Base-by-base conservation (phyloP, 2,797 vertebrate species). In the Aulostomus chinensis region DNA sequence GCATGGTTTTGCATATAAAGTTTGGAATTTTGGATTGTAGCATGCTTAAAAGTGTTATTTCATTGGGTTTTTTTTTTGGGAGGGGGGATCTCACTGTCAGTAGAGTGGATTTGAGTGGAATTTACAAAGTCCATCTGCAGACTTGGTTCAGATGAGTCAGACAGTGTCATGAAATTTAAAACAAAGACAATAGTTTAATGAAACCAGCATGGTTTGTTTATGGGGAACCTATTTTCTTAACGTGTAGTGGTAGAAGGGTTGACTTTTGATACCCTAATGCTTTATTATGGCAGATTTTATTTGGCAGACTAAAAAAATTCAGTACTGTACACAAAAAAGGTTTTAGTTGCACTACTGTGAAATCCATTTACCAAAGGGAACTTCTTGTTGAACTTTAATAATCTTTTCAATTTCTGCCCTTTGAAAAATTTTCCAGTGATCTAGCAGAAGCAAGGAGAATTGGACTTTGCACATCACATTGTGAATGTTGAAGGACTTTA, bases 401-500 rank as follows among this genome's bases (percentile, higher is more conserved):
- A 68, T 56, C 1, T 11, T 17, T 57, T 12, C 39, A 17, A 28
- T 16, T 40, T 16, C 20, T 1, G 37, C 13, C 20, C 1, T 39
- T 43, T 60, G 21, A 12, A 43, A 32, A 3, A 32, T 46, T 34
- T 38, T 60, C 39, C 25, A 22, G 6, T 2, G 3, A 39, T 41
- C 4, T 12, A 24, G 18, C 11, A 7, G 22, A 8, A 35, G 34
- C 30, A 13, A 35, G 22, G 28, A 24, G 14, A 24, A n/a, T 41
- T 7, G 22, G 9, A 41, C 14, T 53, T 65, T 58, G 4, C 38
- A 48, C 49, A 40, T 43, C 12, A 69, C 63, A 63, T 72, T 86
- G 73, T 77, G 74, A 76, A 59, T 51, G 32, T 58, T 45, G 12
- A 57, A 39, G 39, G 30, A 63, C 50, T 69, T 77, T 52, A 42